These are phyloP conservation scores for Geotrypetes seraphini DNA, from an alignment of 2,797 vertebrate species.

Conservation along the genomic window DNA sequence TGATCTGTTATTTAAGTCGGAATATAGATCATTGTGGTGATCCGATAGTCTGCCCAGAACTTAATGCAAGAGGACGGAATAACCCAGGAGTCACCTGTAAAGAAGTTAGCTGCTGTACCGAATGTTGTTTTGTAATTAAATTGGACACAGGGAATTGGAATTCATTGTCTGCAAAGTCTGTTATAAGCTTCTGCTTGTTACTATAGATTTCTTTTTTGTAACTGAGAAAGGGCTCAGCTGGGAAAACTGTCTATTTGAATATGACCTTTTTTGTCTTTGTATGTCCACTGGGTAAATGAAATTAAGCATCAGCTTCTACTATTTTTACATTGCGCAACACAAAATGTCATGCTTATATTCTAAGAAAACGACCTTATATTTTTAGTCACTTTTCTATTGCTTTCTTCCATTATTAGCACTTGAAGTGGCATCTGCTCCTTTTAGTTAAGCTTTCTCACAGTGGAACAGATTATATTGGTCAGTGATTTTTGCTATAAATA, in stretches of 20 bases:
- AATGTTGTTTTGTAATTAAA: constrained; percentile 45
- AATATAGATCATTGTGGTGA: constrained; percentile 1
- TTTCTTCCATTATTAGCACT: too few relatives aligned
- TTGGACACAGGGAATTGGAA: constrained; percentile 25
- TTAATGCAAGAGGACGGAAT: constrained; percentile 11
- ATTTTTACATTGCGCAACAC: too few relatives aligned
- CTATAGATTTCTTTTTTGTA: constrained; percentile 33
- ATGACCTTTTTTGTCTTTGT: constrained; percentile 17
- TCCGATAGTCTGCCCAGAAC: not conserved
- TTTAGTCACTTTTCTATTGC: too few relatives aligned
- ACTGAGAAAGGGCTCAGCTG: constrained; percentile 26
- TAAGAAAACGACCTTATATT: too few relatives aligned
- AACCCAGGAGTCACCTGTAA: constrained; percentile 14
- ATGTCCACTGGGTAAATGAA: too few relatives aligned
- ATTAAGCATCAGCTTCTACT: too few relatives aligned
- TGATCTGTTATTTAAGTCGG: not conserved
- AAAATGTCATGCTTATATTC: too few relatives aligned
- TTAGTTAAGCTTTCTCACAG: too few relatives aligned
- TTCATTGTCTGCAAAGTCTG: constrained; percentile 32
- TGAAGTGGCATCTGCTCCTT: too few relatives aligned
- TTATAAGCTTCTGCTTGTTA: constrained; percentile 13
- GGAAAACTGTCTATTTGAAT: constrained; percentile 15
- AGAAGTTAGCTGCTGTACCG: constrained; percentile 31
- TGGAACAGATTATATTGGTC: too few relatives aligned
- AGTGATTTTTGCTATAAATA: too few relatives aligned